phyloP scores from a whole-genome alignment of 1,140 invertebrate genomes.

The Bombus soroeensis region DNA sequence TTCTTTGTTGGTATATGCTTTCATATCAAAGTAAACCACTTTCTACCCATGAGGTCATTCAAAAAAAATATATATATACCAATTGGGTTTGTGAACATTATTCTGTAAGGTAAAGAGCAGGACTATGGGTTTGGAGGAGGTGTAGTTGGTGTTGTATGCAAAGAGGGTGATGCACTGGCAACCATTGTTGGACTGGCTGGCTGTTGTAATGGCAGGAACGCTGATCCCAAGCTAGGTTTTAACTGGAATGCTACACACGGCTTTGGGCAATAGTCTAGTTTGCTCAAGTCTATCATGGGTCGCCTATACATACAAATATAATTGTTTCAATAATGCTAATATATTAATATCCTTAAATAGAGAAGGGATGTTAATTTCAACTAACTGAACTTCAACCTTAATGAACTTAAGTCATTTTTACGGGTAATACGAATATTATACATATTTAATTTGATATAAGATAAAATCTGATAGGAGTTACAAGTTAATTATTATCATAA shows the following conservation, averaged over 20 bases:
- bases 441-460: background rate
- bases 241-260: conserved; percentile 89
- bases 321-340: conserved; percentile 28
- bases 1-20: conserved; percentile 68
- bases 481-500: background rate
- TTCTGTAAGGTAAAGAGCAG: conserved; percentile 69
- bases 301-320: conserved; percentile 73
- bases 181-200: conserved; percentile 78
- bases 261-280: conserved; percentile 83
- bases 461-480: background rate
- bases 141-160: conserved; percentile 80
- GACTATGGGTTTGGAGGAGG: conserved; percentile 84
- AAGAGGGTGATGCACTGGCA: conserved; percentile 74
- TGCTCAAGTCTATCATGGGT: conserved; percentile 82
- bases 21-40: conserved; percentile 71
- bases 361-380: background rate
- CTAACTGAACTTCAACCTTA: background rate
- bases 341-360: background rate
- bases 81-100: conserved; percentile 73
- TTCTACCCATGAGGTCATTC: conserved; percentile 71
- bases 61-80: conserved; percentile 74
- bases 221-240: conserved; percentile 91
- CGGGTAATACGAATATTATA: background rate
- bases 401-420: background rate
- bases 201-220: conserved; percentile 90